Base-by-base conservation (phyloP, 2,797 vertebrate genomes). In the Allobates femoralis region DNA sequence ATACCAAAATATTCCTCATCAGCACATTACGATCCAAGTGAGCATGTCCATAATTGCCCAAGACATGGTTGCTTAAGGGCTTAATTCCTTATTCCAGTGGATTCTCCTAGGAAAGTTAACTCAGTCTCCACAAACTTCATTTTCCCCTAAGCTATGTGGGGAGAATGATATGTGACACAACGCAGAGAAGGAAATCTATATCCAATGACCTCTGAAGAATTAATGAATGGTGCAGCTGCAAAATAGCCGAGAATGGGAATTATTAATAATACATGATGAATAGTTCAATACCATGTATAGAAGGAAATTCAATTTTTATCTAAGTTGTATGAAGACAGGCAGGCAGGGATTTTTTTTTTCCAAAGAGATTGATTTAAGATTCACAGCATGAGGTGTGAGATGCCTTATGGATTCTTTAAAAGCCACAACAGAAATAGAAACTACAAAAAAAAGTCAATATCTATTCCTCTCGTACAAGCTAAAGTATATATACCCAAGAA, bases 361-460 rank as follows among this genome's bases (percentile, higher is more conserved):
- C 77, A 18, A 76, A 50, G 60, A 84, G 83, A 88, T 88, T 88
- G 82, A 88, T 88, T 88, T 85, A 85, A 79, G 77, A 88, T 88
- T 88, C 86, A 76, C 86, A 88, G 83, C 86, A 88, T 88, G 86
- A 75, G 83, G 86, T 85, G 83, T 81, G 83, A 77, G 78, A 85
- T 84, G 78, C 86, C 83, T 88, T 85, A 84, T 85, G 78, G 86
- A 88, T 88, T 87, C 86, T 85, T 81, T 88, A 76, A 76, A 88
- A 88, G 83, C 69, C 78, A 85, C 66, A 88, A 81, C 83, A 88
- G 82, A 88, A 85, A 88, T 88, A 88, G 83, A 88, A 88, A 81
- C 83, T 85, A 74, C 81, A 85, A 85, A 85, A 87, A n/a, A 87
- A 84, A 84, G 86, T 85, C 86, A 88, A 88, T 88, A 88, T 85